These are phyloP conservation scores for Perca flavescens DNA, from an alignment of 2,113 vertebrate genomes.

Conservation along the genomic window DNA sequence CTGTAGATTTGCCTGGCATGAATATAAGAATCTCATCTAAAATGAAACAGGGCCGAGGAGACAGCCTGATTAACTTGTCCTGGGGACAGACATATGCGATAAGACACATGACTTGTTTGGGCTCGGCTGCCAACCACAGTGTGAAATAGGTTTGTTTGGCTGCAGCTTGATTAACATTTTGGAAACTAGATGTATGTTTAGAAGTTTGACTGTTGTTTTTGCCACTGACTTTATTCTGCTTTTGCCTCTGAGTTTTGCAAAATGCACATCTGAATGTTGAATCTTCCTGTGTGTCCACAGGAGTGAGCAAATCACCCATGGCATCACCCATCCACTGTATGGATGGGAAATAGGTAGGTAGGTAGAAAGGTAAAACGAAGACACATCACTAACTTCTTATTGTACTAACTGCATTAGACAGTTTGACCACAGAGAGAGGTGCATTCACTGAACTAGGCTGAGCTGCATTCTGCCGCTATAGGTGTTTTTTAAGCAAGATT, in stretches of 20 bases:
- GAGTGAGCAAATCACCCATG: conserved; percentile 14
- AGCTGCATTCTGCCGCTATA: conserved; percentile 16
- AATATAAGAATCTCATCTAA: conserved; percentile 62
- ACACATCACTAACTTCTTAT: conserved; percentile 43
- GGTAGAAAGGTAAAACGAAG: conserved; percentile 37
- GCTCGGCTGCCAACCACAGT: conserved; percentile 38
- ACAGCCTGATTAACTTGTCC: conserved; percentile 70
- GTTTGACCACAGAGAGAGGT: conserved; percentile 29
- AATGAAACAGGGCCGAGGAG: conserved; percentile 54
- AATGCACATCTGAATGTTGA: conserved; percentile 33
- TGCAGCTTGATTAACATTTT: conserved; percentile 53
- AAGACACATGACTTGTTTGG: conserved; percentile 51
- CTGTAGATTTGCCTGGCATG: conserved; percentile 46
- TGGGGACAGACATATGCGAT: conserved; percentile 64
- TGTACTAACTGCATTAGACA: conserved; percentile 30
- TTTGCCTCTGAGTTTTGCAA: conserved; percentile 37
- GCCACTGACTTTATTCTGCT: conserved; percentile 22
- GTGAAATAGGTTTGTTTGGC: conserved; percentile 58
- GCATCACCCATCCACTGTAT: conserved; percentile 16
- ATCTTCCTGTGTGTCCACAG: conserved; percentile 24
- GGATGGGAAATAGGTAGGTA: conserved; percentile 11
- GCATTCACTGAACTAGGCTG: conserved; percentile 28
- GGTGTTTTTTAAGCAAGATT: conserved; percentile 41
- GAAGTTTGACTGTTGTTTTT: conserved; percentile 40
- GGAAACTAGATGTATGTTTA: conserved; percentile 51